A percentile compares a stretch with the other conserved stretches of the same genome.
phyloP scores from a whole-genome alignment of 2,797 vertebrate genomes.

The Artibeus lituratus region DNA sequence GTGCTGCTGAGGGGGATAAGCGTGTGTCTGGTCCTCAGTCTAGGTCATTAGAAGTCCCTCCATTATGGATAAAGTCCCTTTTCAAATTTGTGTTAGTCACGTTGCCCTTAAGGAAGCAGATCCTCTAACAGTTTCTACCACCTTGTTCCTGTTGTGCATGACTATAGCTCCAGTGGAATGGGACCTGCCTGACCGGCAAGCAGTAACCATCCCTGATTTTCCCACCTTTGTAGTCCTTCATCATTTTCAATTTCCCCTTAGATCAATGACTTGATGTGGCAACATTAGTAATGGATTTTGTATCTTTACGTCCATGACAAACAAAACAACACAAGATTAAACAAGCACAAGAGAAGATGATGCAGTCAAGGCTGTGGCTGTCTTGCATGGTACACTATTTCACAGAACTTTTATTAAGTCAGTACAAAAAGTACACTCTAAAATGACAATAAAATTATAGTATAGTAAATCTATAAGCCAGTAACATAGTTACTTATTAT shows the following conservation, averaged over 20 bases:
- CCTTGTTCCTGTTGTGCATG: not conserved
- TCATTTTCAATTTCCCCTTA: not conserved
- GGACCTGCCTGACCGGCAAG: not conserved
- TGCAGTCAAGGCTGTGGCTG: not conserved
- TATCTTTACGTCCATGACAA: not conserved
- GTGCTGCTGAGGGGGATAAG: too few species aligned
- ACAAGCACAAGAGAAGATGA: not conserved
- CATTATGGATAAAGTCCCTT: not conserved
- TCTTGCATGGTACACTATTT: not conserved
- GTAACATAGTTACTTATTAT: not conserved
- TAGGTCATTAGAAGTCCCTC: not conserved
- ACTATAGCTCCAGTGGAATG: not conserved
- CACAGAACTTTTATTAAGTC: not conserved
- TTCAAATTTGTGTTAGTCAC: not conserved
- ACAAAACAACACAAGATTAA: not conserved
- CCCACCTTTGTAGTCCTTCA: not conserved
- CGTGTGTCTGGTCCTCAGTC: not conserved
- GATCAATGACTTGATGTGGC: not conserved
- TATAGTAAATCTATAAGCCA: not conserved
- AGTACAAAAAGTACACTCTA: not conserved
- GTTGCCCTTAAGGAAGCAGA: not conserved
- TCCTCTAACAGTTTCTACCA: not conserved
- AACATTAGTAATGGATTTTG: not conserved
- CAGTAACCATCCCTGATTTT: not conserved
- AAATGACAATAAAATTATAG: not conserved